Base-by-base conservation (phyloP, 1,140 invertebrate genomes). In the Sweltsa coloradensis region DNA sequence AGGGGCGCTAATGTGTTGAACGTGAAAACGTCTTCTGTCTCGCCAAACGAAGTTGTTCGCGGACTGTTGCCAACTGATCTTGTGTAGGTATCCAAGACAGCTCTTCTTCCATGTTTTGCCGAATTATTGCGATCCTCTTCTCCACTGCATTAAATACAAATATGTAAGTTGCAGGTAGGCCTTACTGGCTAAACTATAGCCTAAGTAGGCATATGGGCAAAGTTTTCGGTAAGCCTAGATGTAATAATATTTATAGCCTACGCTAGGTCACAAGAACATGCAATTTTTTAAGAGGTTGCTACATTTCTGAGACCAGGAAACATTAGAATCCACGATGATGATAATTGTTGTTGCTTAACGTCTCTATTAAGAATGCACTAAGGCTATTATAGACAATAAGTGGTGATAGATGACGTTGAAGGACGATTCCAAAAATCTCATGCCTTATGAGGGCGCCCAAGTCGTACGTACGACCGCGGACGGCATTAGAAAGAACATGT, bases 11-110 rank as follows among this genome's bases (percentile, higher is more conserved):
- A 9, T 41, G 21, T 6, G 31, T 16, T 40, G 26, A n/a, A n/a
- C n/a, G n/a, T n/a, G n/a, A n/a, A n/a, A n/a, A n/a, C n/a, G n/a
- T n/a, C n/a, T n/a, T n/a, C n/a, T n/a, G n/a, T n/a, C n/a, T n/a
- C n/a, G n/a, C n/a, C n/a, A n/a, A n/a, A n/a, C 18, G 23, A 41
- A 14, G 46, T 23, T 26, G 29, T 36, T 19, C 34, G 14, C 5
- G 46, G 46, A 16, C 46, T 47, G n/a, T 21, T 47, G 13, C 24
- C 46, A 24, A 39, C 34, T 29, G 46, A 47, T 25, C 34, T 40
- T 3, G 46, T 41, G 7, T 27, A 36, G 5, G 27, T 3, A 1
- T 24, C 22, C 14, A 21, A 25, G 13, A 24, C 36, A 18, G 46
- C 36, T 26, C 46, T 14, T 36, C 46, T 40, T 16, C 46, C 46